Conservation (phyloP, 2,888 invertebrate species). For the Notodonta ziczac region DNA sequence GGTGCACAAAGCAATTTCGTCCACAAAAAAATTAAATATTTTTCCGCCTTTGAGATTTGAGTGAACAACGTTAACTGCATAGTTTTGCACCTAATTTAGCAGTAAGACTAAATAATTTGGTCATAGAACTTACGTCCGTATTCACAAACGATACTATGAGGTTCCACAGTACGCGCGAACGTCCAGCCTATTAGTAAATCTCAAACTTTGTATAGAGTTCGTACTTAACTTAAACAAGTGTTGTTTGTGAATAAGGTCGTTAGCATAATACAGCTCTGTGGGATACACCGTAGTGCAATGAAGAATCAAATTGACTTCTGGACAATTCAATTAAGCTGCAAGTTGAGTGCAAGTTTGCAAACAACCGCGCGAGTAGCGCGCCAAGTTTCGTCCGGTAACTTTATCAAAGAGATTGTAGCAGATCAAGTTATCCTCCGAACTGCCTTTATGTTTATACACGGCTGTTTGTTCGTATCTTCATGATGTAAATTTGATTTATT, state of each 20-base stretch:
- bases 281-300: slow-evolving; percentile 44
- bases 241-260: too few relatives aligned
- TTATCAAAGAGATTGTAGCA: slow-evolving; percentile 68
- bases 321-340: slow-evolving; percentile 79
- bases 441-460: slow-evolving; percentile 30
- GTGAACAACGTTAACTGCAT: background rate
- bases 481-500: slow-evolving; percentile 39
- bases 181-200: too few relatives aligned
- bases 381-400: slow-evolving; percentile 65
- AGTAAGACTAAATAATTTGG: background rate
- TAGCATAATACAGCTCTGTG: slow-evolving; percentile 14
- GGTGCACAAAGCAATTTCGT: background rate
- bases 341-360: slow-evolving; percentile 79
- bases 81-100: slow-evolving; percentile 1
- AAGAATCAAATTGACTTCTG: slow-evolving; percentile 76
- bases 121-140: background rate
- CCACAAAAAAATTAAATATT: background rate
- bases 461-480: slow-evolving; percentile 37
- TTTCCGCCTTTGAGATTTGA: background rate
- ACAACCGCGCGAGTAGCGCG: slow-evolving; percentile 65
- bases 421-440: slow-evolving; percentile 71
- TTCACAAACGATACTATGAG: too few relatives aligned
- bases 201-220: too few relatives aligned
- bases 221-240: too few relatives aligned
- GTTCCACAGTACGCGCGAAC: too few relatives aligned